Evolutionary conservation across 92 coral and sea anemone genomes (phyloP), one percentile per base, ranked within the genome.

Genomic region (Nematostella vectensis): DNA sequence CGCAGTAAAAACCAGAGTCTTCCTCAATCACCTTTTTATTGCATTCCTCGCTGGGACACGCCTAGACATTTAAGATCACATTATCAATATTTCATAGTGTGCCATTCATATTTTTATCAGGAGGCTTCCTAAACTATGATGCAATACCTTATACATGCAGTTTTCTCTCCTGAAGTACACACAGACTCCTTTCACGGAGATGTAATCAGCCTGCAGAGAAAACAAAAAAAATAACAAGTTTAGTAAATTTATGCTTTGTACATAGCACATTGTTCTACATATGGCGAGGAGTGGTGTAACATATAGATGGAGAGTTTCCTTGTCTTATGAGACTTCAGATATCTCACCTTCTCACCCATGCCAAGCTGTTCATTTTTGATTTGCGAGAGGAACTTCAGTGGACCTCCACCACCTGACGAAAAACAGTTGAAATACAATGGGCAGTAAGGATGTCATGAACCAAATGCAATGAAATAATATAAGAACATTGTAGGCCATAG

Each of bases 91-190:
- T n/a, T n/a, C n/a, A n/a, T n/a, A n/a, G n/a, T n/a, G n/a, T n/a
- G n/a, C n/a, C n/a, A n/a, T n/a, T n/a, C n/a, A n/a, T n/a, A n/a
- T n/a, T n/a, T n/a, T n/a, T n/a, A n/a, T n/a, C n/a, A n/a, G n/a
- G n/a, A n/a, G n/a, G n/a, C n/a, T n/a, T n/a, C n/a, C n/a, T n/a
- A n/a, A n/a, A n/a, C n/a, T n/a, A n/a, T n/a, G n/a, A n/a, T n/a
- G n/a, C n/a, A n/a, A n/a, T n/a, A 89, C 97, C 95, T 89, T 87
- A 74, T 89, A 89, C 61, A 85, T 40, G 47, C 97, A 85, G 76
- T 85, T 89, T 13, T 89, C 97, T 48, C 83, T 80, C 74, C 75
- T 81, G 48, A 70, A 72, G 53, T 48, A 85, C 40, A 71, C 76
- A 55, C 81, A 64, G 0, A 85, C 71, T 37, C 71, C 95, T 25